Base-by-base conservation (phyloP, 2,797 vertebrate species). In the Percopsis omiscomaycus region DNA sequence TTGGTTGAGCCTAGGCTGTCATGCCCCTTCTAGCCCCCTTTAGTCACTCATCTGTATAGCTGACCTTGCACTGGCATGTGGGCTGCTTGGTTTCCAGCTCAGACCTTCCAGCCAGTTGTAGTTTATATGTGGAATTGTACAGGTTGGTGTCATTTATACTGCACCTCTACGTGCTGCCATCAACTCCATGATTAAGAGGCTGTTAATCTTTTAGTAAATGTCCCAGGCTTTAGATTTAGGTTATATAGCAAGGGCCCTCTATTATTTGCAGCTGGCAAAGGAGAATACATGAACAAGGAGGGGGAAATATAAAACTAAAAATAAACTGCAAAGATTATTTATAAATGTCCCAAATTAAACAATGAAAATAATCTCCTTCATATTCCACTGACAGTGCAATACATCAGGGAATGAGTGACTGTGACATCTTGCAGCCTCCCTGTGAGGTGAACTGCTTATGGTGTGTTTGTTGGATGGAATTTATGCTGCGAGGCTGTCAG, bases 401-500 rank as follows among this genome's bases (percentile, higher is more conserved):
- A 46, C 62, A 76, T 84, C 76, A 1, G 84, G 72, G 62, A 75
- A 69, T 75, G 75, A 77, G 74, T 78, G 81, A 81, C 64, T 10
- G 2, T 72, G 82, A 72, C 74, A 61, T 78, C 80, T 78, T 3
- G 6, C 64, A 69, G 73, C 54, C 55, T 82, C 61, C 63, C 67
- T 71, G 71, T 71, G 78, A 81, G 73, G 66, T 77, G 74, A 81
- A 77, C 50, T 69, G 64, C 68, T 82, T 71, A 46, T 49, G 68
- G 80, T 81, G 78, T 81, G 78, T 78, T 75, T 75, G 73, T 59
- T 5, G 58, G 64, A 64, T 73, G 63, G 65, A 75, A 75, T 66
- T 70, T 82, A 6, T 48, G 77, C 78, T 75, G 62, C 46, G 62
- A 79, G 78, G 77, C 73, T 89, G 89, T 87, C 87, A 84, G 67